Evolutionary conservation across 2,797 vertebrate genomes (phyloP).

Genomic region (Morelia viridis): DNA sequence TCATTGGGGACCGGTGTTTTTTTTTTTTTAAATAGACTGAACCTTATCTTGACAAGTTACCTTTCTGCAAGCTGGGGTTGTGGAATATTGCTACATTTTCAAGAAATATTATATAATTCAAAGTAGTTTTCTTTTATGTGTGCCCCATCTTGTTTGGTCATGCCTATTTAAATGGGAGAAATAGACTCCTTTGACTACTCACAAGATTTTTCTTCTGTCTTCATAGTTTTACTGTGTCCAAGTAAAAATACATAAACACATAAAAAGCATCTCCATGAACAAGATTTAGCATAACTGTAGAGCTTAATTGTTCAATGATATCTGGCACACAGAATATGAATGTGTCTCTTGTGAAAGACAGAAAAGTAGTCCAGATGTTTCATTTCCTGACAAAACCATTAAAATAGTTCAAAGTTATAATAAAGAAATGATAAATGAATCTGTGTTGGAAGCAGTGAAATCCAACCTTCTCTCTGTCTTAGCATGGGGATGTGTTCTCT

Average conservation of each 20-base stretch:
- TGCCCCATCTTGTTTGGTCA: not conserved
- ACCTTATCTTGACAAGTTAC: not conserved
- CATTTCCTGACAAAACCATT: not conserved
- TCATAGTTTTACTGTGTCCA: not conserved
- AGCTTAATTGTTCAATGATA: not conserved
- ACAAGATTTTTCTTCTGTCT: not conserved
- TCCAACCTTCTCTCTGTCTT: not conserved
- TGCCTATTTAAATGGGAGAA: not conserved
- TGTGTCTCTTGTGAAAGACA: not conserved
- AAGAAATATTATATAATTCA: not conserved
- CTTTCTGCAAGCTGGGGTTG: not conserved
- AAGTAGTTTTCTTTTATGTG: not conserved
- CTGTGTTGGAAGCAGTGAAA: not conserved
- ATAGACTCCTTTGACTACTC: not conserved
- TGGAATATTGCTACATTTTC: not conserved
- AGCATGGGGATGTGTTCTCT: not conserved
- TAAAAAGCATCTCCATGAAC: not conserved
- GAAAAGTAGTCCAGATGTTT: not conserved
- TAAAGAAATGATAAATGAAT: not conserved
- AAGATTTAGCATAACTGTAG: not conserved
- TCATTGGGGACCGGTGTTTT: not conserved
- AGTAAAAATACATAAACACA: not conserved
- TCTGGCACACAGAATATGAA: not conserved
- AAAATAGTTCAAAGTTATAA: not conserved
- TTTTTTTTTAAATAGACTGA: not conserved